Evolutionary conservation across 2,797 vertebrate species (phyloP).

Genomic region (Fistularia commersonii): DNA sequence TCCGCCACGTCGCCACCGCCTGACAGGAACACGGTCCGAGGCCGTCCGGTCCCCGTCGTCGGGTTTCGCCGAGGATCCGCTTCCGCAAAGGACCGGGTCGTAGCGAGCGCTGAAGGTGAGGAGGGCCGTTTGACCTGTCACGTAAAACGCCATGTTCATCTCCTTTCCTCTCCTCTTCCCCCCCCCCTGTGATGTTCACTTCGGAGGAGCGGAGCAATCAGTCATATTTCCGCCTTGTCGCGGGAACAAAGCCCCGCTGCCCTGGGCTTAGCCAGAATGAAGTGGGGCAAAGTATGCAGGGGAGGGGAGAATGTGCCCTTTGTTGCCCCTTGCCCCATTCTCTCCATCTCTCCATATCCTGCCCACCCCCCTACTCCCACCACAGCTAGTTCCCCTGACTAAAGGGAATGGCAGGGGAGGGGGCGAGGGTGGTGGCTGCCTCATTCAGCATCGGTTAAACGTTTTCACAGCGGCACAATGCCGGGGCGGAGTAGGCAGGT

Average conservation of each 20-base stretch:
- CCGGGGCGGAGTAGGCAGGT: conserved; percentile 76
- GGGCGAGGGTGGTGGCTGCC: conserved; percentile 36
- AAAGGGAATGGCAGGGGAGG: conserved; percentile 45
- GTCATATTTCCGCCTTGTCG: conserved; percentile 68
- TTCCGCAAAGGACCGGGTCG: too few species aligned
- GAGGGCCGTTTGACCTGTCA: conserved; percentile 18
- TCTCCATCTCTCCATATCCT: conserved; percentile 69
- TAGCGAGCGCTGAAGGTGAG: conserved; percentile 1
- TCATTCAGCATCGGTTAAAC: conserved; percentile 92
- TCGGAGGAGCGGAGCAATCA: conserved; percentile 60
- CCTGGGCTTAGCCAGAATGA: conserved; percentile 63
- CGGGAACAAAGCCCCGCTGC: conserved; percentile 70
- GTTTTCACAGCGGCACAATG: conserved; percentile 92
- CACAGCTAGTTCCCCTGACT: conserved; percentile 61
- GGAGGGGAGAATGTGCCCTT: conserved; percentile 75
- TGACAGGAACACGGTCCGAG: too few species aligned
- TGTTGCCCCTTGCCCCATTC: conserved; percentile 65
- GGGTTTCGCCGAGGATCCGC: too few species aligned
- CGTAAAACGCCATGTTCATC: conserved; percentile 14
- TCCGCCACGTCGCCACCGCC: too few species aligned
- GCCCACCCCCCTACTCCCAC: conserved; percentile 52
- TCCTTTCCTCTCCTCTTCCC: conserved; percentile 29
- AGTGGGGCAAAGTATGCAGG: conserved; percentile 72
- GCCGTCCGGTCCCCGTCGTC: too few species aligned
- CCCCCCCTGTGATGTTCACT: conserved; percentile 70